These are phyloP conservation scores for Thripadectes ignobilis DNA, from an alignment of 2,797 vertebrate genomes.

Conservation along the genomic window DNA sequence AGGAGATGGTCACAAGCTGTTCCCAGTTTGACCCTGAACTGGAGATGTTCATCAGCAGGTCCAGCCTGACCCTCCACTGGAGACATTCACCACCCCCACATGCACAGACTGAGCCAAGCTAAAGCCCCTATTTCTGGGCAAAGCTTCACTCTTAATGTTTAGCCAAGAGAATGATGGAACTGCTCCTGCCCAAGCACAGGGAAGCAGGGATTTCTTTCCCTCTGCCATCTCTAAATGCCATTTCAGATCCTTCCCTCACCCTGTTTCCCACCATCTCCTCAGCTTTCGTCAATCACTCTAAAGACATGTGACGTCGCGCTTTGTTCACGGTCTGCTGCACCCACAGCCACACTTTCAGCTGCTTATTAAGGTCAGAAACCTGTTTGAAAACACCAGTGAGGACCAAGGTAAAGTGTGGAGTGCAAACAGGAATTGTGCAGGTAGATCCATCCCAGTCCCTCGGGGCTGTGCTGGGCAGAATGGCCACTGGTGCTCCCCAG, in stretches of 20 bases:
- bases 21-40: background rate
- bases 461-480: background rate
- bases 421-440: background rate
- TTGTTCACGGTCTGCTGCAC: background rate
- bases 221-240: background rate
- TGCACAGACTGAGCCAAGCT: background rate
- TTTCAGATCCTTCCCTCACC: background rate
- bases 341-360: background rate
- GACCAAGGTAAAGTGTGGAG: background rate
- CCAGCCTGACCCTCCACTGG: background rate
- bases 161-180: background rate
- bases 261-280: background rate
- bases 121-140: background rate
- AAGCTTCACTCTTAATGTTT: background rate
- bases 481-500: background rate
- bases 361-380: background rate
- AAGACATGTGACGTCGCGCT: accelerated
- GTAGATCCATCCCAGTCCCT: background rate
- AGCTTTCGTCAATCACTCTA: background rate
- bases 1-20: background rate
- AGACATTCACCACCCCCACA: accelerated
- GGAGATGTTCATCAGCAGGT: background rate
- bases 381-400: background rate
- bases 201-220: background rate
- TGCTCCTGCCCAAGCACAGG: background rate